These are phyloP conservation scores for Ormyrus labotus DNA, from an alignment of 2,888 invertebrate genomes.

Conservation along the genomic window DNA sequence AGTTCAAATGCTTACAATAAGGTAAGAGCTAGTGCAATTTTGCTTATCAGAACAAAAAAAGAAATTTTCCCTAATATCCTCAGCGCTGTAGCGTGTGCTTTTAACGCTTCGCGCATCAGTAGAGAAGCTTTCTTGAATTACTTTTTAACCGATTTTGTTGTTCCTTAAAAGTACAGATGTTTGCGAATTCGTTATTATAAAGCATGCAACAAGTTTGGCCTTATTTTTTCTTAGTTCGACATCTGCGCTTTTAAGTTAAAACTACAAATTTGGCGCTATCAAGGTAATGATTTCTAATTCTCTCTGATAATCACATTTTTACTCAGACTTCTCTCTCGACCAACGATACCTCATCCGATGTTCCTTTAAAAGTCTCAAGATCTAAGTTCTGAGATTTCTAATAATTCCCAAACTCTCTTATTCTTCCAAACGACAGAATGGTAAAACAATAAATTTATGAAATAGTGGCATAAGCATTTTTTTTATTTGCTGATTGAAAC, in stretches of 20 bases:
- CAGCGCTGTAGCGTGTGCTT: slow-evolving; percentile 43
- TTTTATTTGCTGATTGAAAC: slow-evolving; percentile 1
- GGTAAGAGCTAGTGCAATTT: slow-evolving; percentile 81
- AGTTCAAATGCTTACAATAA: slow-evolving; percentile 94
- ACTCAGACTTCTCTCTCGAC: slow-evolving; percentile 61
- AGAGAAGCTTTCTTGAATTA: slow-evolving; percentile 41
- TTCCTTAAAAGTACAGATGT: slow-evolving; percentile 52
- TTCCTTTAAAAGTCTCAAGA: slow-evolving; percentile 47
- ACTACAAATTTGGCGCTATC: slow-evolving; percentile 7
- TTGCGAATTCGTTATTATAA: background rate
- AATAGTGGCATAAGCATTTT: background rate
- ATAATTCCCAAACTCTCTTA: slow-evolving; percentile 21
- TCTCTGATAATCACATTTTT: slow-evolving; percentile 40
- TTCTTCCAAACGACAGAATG: slow-evolving; percentile 36
- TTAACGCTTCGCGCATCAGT: slow-evolving; percentile 46
- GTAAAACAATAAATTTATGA: slow-evolving; percentile 39
- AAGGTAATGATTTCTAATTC: slow-evolving; percentile 2
- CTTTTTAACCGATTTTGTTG: slow-evolving; percentile 27
- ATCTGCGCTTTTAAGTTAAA: slow-evolving; percentile 47
- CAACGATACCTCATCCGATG: slow-evolving; percentile 59
- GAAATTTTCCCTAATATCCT: slow-evolving; percentile 39
- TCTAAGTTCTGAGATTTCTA: slow-evolving; percentile 29
- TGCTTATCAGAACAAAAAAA: slow-evolving; percentile 58
- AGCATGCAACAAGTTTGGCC: slow-evolving; percentile 20
- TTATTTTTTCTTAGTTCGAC: slow-evolving; percentile 3